A percentile compares a stretch with the other conserved stretches of the same genome.
phyloP scores from a whole-genome alignment of 2,113 vertebrate genomes.

The Ophthalmolycus amberensis region DNA sequence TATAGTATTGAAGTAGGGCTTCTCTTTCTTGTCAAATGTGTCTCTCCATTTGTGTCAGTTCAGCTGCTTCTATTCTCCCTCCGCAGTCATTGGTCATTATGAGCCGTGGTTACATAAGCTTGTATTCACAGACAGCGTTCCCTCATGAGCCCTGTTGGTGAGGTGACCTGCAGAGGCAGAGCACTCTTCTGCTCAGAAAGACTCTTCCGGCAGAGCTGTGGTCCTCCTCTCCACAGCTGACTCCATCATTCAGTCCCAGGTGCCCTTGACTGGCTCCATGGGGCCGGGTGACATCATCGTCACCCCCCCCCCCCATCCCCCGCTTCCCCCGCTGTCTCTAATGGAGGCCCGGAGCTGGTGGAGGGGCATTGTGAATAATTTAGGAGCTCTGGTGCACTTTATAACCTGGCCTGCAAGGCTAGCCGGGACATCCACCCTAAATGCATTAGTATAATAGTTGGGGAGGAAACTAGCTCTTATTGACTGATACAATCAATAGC shows the following conservation, averaged over 20 bases:
- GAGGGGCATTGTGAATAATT: slow-evolving; percentile 83
- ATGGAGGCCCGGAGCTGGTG: slow-evolving; percentile 77
- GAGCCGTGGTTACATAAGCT: slow-evolving; percentile 44
- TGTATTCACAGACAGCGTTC: slow-evolving; percentile 20
- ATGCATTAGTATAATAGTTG: slow-evolving; percentile 82
- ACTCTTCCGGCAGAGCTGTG: slow-evolving; percentile 34
- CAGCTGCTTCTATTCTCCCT: slow-evolving; percentile 15
- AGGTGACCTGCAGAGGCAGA: slow-evolving; percentile 28
- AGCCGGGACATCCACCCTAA: slow-evolving; percentile 72
- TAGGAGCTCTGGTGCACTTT: slow-evolving; percentile 81
- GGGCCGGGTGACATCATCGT: slow-evolving; percentile 81
- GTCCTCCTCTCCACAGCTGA: slow-evolving; percentile 50
- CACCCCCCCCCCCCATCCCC: neutral
- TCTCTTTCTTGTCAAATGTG: neutral
- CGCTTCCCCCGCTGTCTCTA: slow-evolving; percentile 59
- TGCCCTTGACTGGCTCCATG: slow-evolving; percentile 73
- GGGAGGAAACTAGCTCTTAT: slow-evolving; percentile 78
- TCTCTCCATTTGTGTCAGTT: slow-evolving; percentile 6
- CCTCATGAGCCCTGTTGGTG: slow-evolving; percentile 35
- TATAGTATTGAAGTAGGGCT: neutral
- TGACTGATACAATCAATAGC: slow-evolving; percentile 82
- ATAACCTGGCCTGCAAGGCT: slow-evolving; percentile 77
- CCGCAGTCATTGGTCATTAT: slow-evolving; percentile 30
- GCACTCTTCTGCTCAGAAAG: slow-evolving; percentile 13
- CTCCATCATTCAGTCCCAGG: slow-evolving; percentile 68